Conservation (phyloP, 2,113 vertebrate species). For the Vidua macroura region DNA sequence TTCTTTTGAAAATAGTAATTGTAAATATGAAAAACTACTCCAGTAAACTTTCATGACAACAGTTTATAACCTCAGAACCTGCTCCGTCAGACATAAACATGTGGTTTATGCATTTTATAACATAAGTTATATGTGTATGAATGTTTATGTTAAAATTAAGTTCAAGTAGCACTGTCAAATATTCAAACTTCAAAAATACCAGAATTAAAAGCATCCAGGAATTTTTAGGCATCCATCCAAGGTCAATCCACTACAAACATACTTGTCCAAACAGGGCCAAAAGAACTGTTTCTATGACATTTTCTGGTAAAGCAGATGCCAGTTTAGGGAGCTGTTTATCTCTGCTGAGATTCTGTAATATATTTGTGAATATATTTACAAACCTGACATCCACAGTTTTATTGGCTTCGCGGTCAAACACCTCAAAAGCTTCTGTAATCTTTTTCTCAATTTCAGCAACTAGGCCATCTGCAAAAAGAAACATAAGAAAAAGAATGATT, state of each 20-base stretch:
- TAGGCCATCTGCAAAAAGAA: constrained; percentile 71
- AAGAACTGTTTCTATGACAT: not conserved
- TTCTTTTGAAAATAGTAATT: not conserved
- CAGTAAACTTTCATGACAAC: not conserved
- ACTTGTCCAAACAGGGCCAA: not conserved
- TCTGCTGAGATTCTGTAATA: not conserved
- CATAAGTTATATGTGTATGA: not conserved
- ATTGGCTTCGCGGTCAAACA: constrained; percentile 86
- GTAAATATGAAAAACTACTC: not conserved
- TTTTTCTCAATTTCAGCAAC: constrained; percentile 79
- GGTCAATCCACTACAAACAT: not conserved
- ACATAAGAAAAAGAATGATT: constrained; percentile 45
- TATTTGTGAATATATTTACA: constrained; percentile 52
- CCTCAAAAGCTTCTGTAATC: constrained; percentile 85
- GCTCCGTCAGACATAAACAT: not conserved
- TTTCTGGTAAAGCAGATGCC: not conserved
- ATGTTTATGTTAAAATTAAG: not conserved
- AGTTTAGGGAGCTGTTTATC: not conserved
- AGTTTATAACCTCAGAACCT: not conserved
- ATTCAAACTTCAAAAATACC: not conserved
- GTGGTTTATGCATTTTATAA: not conserved
- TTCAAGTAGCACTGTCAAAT: not conserved
- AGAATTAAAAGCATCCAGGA: not conserved
- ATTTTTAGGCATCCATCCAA: not conserved
- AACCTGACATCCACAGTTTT: constrained; percentile 91